Base-by-base conservation (phyloP, 2,888 invertebrate genomes). In the Hydrotaea diabolus region DNA sequence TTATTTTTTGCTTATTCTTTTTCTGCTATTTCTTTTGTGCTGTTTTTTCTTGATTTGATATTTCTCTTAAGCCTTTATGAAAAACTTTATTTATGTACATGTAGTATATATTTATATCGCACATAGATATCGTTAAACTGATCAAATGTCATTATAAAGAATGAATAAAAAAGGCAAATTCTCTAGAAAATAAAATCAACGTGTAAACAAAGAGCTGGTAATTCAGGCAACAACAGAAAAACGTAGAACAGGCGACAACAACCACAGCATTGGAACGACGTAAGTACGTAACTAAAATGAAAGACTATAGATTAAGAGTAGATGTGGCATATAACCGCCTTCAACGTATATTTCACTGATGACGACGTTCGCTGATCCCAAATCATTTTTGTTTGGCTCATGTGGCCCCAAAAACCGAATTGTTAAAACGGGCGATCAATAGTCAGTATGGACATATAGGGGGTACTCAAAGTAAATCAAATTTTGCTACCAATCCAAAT, bases 61-160 rank as follows among this genome's bases (percentile, higher is more conserved):
- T 49, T n/a, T 43, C n/a, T 49, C 49, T n/a, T n/a, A 49, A 49
- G 49, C 49, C 49, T 31, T 7, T 31, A 31, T 2, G 31, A 2
- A 31, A 31, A 31, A n/a, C n/a, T n/a, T n/a, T n/a, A n/a, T n/a
- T n/a, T 7, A 31, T 31, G 7, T 31, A 31, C 31, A 31, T 31
- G 31, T n/a, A n/a, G n/a, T n/a, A n/a, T n/a, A n/a, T n/a, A n/a
- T 7, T 31, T 31, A 31, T 31, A 31, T 31, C 31, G 31, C 13
- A 39, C 49, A n/a, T 49, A 49, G 19, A 77, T 13, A 80, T 75
- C 57, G 72, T 79, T 84, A 81, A 81, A 76, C 64, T 57, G 75
- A 79, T 84, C 73, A 79, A 66, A 78, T 84, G 59, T 69, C 76
- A 73, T 73, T 78, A 57, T 66, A 81, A 49, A 76, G 11, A 75